These are phyloP conservation scores for Drosophila pseudoobscura DNA, from an alignment of 1,140 invertebrate genomes.

Conservation along the genomic window DNA sequence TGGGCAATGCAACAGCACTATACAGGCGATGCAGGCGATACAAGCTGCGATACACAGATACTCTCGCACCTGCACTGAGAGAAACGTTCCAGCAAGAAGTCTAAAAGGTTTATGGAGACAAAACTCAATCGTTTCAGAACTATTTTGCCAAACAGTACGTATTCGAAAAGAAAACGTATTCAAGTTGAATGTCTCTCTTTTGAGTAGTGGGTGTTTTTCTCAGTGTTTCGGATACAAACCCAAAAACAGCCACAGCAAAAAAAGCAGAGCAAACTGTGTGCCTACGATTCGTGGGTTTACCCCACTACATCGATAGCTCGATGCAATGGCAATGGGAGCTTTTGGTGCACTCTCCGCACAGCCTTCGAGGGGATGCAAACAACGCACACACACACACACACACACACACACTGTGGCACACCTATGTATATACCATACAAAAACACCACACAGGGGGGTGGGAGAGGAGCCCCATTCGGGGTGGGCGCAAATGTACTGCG, in stretches of 20 bases:
- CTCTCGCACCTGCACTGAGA: constrained; percentile 20
- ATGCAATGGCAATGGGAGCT: constrained; percentile 40
- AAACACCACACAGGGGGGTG: neutral
- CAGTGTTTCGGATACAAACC: neutral
- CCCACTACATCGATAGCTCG: constrained; percentile 52
- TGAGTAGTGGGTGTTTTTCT: neutral
- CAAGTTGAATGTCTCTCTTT: no score
- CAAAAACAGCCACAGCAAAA: constrained; percentile 10
- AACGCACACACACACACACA: constrained; percentile 11
- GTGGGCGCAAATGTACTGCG: constrained; percentile 70
- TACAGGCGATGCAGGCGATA: constrained; percentile 14
- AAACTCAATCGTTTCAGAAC: no score
- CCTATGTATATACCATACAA: constrained; percentile 20
- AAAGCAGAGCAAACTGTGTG: constrained; percentile 8
- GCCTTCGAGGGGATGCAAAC: constrained; percentile 22
- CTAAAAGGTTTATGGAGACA: neutral
- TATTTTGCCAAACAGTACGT: no score
- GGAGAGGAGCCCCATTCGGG: constrained; percentile 32
- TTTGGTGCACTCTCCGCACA: constrained; percentile 30
- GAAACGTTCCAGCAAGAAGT: neutral
- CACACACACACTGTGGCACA: neutral
- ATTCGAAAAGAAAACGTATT: no score
- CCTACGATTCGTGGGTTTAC: constrained; percentile 32
- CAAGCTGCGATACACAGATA: constrained; percentile 44
- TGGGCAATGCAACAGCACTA: no score